Evolutionary conservation across 2,888 invertebrate genomes (phyloP), one percentile per base, ranked within the genome.

Genomic region (Ophonus ardosiacus): DNA sequence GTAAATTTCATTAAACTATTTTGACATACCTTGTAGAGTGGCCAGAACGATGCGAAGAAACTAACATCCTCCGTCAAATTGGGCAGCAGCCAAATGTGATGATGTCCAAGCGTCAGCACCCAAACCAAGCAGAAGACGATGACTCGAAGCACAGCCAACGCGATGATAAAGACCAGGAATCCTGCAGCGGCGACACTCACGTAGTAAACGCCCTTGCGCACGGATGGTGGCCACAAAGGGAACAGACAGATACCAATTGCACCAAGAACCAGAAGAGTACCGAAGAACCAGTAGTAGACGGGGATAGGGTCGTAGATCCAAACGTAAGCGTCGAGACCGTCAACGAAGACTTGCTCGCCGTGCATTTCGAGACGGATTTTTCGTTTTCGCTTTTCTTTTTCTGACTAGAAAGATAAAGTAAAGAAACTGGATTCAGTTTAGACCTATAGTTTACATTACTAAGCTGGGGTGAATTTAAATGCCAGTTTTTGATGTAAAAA

Each of bases 1-100:
- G 5, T 31, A 31, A 31, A 31, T 31, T 31, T 1, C 31, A 31
- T 31, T 31, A 4, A 31, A 31, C 31, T 31, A 31, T 31, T 31
- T 31, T 68, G 59, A 82, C 61, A 89, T 90, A 97, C 97, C 92
- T 97, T 96, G 91, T 98, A 99, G 0, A 98, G 93, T 2, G 99
- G 99, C 96, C 98, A 98, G 93, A 99, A 99, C 0, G 99, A 99
- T 7, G 99, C 99, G 87, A 99, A 96, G 93, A 99, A 98, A 81
- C 99, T 99, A 38, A 99, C 99, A 90, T 99, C 99, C 91, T 99
- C 99, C 0, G 98, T 98, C 63, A 99, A 93, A 92, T 99, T 99
- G n/a, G 99, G 99, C 88, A 99, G 93, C 87, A 99, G 94, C 99
- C 99, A 99, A 87, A 99, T 93, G 90, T 99, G 98, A 91, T 99